Conservation (phyloP, 2,797 vertebrate species). For the Pseudochromis fuscus region DNA sequence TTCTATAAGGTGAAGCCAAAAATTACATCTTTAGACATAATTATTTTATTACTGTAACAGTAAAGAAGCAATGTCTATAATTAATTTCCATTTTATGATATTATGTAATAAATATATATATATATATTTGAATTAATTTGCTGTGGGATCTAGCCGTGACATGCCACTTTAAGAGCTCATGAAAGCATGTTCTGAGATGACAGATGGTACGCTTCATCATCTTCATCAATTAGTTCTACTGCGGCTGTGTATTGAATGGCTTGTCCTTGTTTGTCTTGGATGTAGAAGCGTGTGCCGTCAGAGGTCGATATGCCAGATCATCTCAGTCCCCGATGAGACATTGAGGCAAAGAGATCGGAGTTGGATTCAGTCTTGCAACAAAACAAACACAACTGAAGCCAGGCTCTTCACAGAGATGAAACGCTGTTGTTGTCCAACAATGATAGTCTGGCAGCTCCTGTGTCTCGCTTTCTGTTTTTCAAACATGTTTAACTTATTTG, state of each 20-base stretch:
- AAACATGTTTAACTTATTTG: conserved; percentile 1
- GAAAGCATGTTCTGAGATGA: conserved; percentile 51
- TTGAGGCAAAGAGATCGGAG: conserved; percentile 39
- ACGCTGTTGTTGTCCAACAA: conserved; percentile 27
- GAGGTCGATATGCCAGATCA: conserved; percentile 47
- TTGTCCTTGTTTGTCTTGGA: conserved; percentile 59
- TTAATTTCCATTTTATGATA: not conserved
- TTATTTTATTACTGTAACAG: not conserved
- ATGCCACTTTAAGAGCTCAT: conserved; percentile 18
- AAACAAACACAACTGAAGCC: conserved; percentile 31
- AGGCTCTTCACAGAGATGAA: conserved; percentile 23
- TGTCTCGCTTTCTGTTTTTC: not conserved
- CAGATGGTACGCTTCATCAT: conserved; percentile 56
- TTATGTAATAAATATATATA: not conserved
- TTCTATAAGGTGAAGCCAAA: not conserved
- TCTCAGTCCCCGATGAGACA: conserved; percentile 45
- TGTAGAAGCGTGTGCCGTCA: conserved; percentile 35
- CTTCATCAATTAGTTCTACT: conserved; percentile 55
- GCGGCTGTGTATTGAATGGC: conserved; percentile 23
- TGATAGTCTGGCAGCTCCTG: not conserved
- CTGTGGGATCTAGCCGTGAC: conserved; percentile 2
- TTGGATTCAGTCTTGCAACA: conserved; percentile 30
- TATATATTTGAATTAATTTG: conserved; percentile 20
- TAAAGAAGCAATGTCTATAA: not conserved
- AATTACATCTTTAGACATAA: not conserved